Evolutionary conservation across 2,888 invertebrate genomes (phyloP).

Genomic region (Tinea trinotella): DNA sequence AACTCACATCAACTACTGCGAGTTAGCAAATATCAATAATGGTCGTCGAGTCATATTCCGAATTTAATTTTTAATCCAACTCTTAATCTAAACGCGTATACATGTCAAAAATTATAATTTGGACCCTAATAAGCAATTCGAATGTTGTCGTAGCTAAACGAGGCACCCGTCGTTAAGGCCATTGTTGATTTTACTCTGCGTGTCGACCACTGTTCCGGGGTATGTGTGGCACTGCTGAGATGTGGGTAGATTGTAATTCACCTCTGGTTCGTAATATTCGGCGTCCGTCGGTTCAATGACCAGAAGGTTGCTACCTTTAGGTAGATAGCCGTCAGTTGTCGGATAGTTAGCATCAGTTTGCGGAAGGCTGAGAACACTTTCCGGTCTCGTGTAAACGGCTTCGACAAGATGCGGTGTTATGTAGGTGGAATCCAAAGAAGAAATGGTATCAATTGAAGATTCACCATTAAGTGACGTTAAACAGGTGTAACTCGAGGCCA

Average conservation of each 20-base stretch:
- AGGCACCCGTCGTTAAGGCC: slow-evolving; percentile 76
- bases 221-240: slow-evolving; percentile 72
- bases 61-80: slow-evolving; percentile 40
- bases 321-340: slow-evolving; percentile 57
- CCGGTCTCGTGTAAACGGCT: slow-evolving; percentile 52
- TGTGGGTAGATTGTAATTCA: slow-evolving; percentile 58
- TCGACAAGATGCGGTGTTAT: slow-evolving; percentile 52
- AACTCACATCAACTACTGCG: neutral
- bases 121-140: slow-evolving; percentile 39
- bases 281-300: slow-evolving; percentile 66
- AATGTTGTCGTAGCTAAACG: slow-evolving; percentile 51
- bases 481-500: slow-evolving; percentile 59
- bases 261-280: slow-evolving; percentile 68
- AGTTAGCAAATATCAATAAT: neutral
- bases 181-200: slow-evolving; percentile 64
- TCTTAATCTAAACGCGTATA: slow-evolving; percentile 58
- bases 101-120: slow-evolving; percentile 53
- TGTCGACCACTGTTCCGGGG: slow-evolving; percentile 50
- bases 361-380: slow-evolving; percentile 58
- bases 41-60: slow-evolving; percentile 39
- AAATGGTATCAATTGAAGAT: slow-evolving; percentile 52
- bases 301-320: slow-evolving; percentile 58
- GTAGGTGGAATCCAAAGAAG: slow-evolving; percentile 53
- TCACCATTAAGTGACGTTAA: slow-evolving; percentile 51
- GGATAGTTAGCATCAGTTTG: slow-evolving; percentile 40